Evolutionary conservation across 2,797 vertebrate genomes (phyloP).

Genomic region (Oryzias sinensis): DNA sequence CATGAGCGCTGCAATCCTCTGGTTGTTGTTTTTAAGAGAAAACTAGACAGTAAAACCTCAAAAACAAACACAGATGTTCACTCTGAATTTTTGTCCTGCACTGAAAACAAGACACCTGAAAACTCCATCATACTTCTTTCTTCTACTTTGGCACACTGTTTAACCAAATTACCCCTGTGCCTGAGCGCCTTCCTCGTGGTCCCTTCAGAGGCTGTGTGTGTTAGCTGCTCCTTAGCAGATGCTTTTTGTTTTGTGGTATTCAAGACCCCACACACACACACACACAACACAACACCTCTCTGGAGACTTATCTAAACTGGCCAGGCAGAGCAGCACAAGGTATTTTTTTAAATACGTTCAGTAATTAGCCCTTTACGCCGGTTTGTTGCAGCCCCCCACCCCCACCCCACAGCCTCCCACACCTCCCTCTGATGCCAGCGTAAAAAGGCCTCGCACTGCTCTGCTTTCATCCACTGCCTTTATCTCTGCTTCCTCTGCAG

Average conservation of each 20-base stretch:
- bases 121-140: constrained; percentile 52
- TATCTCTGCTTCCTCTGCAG: constrained; percentile 31
- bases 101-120: constrained; percentile 43
- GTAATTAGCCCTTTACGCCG: constrained; percentile 66
- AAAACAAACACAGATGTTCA: constrained; percentile 31
- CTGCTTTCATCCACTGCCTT: constrained; percentile 51
- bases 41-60: constrained; percentile 1
- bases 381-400: constrained; percentile 27
- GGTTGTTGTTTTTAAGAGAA: background rate
- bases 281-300: constrained; percentile 22
- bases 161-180: constrained; percentile 7
- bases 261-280: background rate
- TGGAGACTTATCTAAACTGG: constrained; percentile 72
- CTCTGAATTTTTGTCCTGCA: constrained; percentile 16
- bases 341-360: constrained; percentile 72
- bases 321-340: constrained; percentile 71
- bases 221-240: constrained; percentile 55
- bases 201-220: constrained; percentile 50
- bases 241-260: constrained; percentile 50
- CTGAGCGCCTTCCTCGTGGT: constrained; percentile 32
- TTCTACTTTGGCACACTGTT: constrained; percentile 38
- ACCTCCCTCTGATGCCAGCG: constrained; percentile 13
- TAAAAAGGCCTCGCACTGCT: constrained; percentile 28
- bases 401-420: background rate
- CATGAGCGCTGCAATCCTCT: constrained; percentile 1